Evolutionary conservation across 2,113 vertebrate genomes (phyloP).

Genomic region (Alouatta palliata): DNA sequence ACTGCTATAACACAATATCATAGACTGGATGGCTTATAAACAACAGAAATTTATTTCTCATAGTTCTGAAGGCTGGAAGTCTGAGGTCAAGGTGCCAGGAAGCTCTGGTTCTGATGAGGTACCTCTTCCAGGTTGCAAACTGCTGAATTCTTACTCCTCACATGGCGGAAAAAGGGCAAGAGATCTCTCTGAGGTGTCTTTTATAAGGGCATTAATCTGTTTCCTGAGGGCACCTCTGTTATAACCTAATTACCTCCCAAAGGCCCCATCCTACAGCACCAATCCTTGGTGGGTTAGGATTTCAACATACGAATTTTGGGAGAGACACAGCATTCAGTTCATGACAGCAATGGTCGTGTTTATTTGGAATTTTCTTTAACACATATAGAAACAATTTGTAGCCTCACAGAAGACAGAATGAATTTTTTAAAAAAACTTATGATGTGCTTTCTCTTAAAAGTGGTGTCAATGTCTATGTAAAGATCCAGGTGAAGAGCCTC

Average conservation of each 20-base stretch:
- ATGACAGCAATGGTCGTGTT: neutral
- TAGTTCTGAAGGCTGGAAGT: accelerated
- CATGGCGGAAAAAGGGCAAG: neutral
- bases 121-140: accelerated
- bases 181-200: neutral
- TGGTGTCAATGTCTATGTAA: neutral
- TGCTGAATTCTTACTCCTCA: neutral
- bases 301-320: neutral
- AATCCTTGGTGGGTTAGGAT: neutral
- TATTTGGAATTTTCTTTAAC: neutral
- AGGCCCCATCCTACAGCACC: neutral
- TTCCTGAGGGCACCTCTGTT: neutral
- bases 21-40: neutral
- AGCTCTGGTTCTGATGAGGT: neutral
- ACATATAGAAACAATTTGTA: neutral
- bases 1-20: neutral
- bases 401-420: neutral
- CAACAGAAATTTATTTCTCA: neutral
- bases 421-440: neutral
- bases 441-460: slow-evolving; percentile 22
- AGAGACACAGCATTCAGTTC: neutral
- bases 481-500: neutral
- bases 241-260: neutral
- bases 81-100: neutral
- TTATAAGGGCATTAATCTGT: neutral